These are phyloP conservation scores for Myiopsitta monachus DNA, from an alignment of 2,113 vertebrate genomes.

Conservation along the genomic window DNA sequence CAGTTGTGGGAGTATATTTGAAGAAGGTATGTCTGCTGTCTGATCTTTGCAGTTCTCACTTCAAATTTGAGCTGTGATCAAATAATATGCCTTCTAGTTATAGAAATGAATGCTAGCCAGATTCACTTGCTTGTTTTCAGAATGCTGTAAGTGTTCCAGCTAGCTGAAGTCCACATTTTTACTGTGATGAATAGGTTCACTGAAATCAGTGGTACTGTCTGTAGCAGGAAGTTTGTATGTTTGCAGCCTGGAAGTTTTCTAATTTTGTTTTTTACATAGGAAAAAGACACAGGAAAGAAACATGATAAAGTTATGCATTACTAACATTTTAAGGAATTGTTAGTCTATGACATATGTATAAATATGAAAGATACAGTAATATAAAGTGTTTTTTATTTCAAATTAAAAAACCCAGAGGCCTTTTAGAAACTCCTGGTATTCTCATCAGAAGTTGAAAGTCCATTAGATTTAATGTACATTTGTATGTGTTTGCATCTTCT, in stretches of 20 bases:
- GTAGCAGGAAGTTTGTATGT: neutral
- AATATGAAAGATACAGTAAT: neutral
- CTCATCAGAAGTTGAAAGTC: neutral
- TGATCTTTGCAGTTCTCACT: neutral
- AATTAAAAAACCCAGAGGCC: neutral
- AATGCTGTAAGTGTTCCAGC: neutral
- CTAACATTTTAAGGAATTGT: no score
- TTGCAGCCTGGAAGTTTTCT: neutral
- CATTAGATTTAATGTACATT: neutral
- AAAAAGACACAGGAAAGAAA: neutral
- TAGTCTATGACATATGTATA: neutral
- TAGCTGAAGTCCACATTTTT: neutral
- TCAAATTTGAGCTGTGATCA: neutral
- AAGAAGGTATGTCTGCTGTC: neutral
- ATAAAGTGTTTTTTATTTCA: neutral
- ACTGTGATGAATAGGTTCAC: neutral
- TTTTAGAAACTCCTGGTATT: neutral
- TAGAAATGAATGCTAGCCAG: neutral
- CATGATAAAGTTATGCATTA: no score
- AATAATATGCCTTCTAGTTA: neutral
- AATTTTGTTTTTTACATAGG: neutral
- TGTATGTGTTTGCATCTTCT: neutral
- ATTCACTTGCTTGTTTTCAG: neutral
- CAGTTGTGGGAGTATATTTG: neutral
- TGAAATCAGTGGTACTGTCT: neutral